phyloP scores from a whole-genome alignment of 2,113 vertebrate species.

The Zosterops hypoxanthus region DNA sequence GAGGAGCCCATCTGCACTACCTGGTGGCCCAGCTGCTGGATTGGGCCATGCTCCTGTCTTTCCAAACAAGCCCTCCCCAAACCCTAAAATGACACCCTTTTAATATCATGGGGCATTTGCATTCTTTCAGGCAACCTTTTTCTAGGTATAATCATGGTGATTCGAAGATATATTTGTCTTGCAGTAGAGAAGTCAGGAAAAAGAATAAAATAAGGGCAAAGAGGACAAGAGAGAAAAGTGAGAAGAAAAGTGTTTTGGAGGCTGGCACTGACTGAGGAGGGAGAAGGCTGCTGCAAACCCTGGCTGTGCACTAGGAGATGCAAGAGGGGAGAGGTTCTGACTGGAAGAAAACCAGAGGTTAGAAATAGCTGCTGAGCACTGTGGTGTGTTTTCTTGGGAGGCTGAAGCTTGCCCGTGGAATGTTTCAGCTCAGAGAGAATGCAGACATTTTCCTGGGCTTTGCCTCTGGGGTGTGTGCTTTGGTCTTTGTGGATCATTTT shows the following conservation, averaged over 20 bases:
- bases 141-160: background rate
- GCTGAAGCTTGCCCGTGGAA: background rate
- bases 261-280: background rate
- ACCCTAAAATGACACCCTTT: background rate
- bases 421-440: slow-evolving; percentile 1
- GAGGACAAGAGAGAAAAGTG: background rate
- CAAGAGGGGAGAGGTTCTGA: background rate
- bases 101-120: background rate
- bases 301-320: background rate
- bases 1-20: background rate
- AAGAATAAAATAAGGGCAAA: background rate
- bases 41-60: background rate
- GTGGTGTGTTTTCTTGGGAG: slow-evolving; percentile 16
- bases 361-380: background rate
- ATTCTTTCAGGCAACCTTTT: background rate
- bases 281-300: background rate
- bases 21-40: background rate
- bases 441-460: slow-evolving; percentile 10
- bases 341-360: background rate
- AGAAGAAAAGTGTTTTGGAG: background rate
- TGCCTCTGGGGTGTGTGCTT: background rate
- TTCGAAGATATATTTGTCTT: background rate
- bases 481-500: background rate
- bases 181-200: background rate
- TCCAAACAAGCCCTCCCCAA: background rate